Evolutionary conservation across 2,113 vertebrate species (phyloP).

Genomic region (Leptodactylus fuscus): DNA sequence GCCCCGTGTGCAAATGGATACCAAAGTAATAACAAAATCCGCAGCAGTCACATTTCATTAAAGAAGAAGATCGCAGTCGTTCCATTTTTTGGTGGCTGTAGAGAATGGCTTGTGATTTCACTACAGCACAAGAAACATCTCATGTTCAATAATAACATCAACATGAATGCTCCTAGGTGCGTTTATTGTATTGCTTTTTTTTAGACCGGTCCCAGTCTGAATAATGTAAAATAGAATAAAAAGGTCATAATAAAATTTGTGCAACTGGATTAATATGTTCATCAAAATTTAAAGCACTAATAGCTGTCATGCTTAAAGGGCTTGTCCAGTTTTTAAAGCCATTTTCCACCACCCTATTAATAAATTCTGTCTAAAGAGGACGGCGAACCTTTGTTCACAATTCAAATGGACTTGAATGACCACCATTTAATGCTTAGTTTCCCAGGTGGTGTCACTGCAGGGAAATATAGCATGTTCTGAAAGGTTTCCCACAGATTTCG

Average conservation of each 20-base stretch:
- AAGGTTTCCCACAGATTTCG: no score
- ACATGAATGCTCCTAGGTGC: background rate
- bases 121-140: conserved; percentile 28
- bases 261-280: background rate
- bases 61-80: conserved; percentile 48
- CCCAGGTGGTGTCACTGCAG: no score
- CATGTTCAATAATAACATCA: conserved; percentile 4
- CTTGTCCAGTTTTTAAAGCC: background rate
- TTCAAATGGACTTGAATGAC: no score
- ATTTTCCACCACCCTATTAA: no score
- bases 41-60: conserved; percentile 79
- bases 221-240: no score
- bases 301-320: no score
- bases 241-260: no score
- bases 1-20: conserved; percentile 76
- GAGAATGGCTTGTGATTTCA: conserved; percentile 28
- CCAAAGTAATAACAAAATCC: conserved; percentile 73
- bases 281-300: no score
- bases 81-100: conserved; percentile 25
- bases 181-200: background rate
- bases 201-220: background rate
- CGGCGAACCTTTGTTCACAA: no score
- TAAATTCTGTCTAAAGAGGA: no score
- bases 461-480: no score
- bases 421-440: no score